phyloP scores from a whole-genome alignment of 2,888 invertebrate genomes.

The Venustoraphidia nigricollis region DNA sequence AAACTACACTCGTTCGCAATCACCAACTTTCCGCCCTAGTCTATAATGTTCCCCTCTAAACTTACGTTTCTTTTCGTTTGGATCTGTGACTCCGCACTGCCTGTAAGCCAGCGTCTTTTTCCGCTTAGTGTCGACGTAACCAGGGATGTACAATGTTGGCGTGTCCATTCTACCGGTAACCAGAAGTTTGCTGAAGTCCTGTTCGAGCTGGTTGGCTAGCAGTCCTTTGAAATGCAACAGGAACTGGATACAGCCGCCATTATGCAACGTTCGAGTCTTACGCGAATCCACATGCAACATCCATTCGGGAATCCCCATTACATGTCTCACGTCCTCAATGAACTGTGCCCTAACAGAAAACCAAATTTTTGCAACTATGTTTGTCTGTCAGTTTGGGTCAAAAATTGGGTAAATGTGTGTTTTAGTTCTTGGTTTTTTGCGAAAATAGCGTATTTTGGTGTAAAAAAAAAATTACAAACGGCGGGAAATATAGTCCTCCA shows the following conservation, averaged over 20 bases:
- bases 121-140: constrained; percentile 53
- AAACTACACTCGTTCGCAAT: too few relatives aligned
- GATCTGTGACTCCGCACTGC: constrained; percentile 61
- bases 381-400: too few relatives aligned
- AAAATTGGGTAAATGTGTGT: too few relatives aligned
- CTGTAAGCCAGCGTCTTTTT: constrained; percentile 57
- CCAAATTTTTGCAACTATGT: too few relatives aligned
- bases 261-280: constrained; percentile 59
- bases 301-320: constrained; percentile 83
- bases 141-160: constrained; percentile 64
- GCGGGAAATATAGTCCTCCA: too few relatives aligned
- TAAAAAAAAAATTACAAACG: too few relatives aligned
- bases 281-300: constrained; percentile 73
- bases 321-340: constrained; percentile 60
- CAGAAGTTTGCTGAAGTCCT: constrained; percentile 62
- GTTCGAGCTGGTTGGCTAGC: constrained; percentile 59
- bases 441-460: too few relatives aligned
- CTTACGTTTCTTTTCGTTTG: constrained; percentile 45
- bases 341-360: constrained; percentile 60
- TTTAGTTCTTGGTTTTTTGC: too few relatives aligned
- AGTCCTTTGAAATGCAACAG: constrained; percentile 77
- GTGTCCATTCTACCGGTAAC: constrained; percentile 56
- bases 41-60: background rate
- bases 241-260: constrained; percentile 69
- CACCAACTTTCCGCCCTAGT: too few relatives aligned